Evolutionary conservation across 2,888 invertebrate species (phyloP).

Genomic region (Malachius bipustulatus): DNA sequence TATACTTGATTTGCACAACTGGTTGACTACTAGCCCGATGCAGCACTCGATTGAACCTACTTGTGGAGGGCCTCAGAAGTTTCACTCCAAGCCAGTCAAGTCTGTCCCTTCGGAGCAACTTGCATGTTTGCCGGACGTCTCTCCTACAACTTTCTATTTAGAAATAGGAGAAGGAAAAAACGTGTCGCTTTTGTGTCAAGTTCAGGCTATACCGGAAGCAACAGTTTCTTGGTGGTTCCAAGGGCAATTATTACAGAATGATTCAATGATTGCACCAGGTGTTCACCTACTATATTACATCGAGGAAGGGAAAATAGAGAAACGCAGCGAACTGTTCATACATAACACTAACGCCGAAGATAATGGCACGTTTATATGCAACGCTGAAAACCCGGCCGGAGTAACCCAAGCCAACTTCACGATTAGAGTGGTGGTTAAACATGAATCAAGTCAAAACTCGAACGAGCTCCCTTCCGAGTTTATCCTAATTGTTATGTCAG

Average conservation of each 20-base stretch:
- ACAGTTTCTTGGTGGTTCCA: constrained; percentile 72
- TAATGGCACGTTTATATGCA: constrained; percentile 74
- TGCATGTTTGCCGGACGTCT: constrained; percentile 69
- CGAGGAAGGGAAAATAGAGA: constrained; percentile 58
- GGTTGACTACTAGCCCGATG: constrained; percentile 65
- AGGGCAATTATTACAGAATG: constrained; percentile 65
- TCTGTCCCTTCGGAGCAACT: constrained; percentile 55
- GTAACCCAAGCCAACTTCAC: constrained; percentile 70
- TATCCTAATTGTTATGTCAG: constrained; percentile 55
- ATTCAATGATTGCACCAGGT: constrained; percentile 52
- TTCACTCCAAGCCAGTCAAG: constrained; percentile 56
- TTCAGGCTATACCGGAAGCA: constrained; percentile 69
- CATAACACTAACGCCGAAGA: constrained; percentile 64
- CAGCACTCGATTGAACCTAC: constrained; percentile 68
- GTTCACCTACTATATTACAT: constrained; percentile 55
- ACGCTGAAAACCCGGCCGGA: constrained; percentile 78
- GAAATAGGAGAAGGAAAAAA: constrained; percentile 72
- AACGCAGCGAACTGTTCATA: constrained; percentile 65
- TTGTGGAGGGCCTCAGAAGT: constrained; percentile 57
- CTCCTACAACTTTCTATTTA: constrained; percentile 58
- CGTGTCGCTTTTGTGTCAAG: constrained; percentile 65
- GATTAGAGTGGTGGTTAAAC: constrained; percentile 60
- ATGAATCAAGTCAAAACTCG: constrained; percentile 27
- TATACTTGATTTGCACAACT: constrained; percentile 61
- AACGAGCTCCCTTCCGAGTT: constrained; percentile 43